These are phyloP conservation scores for Siphlonurus alternatus DNA, from an alignment of 2,888 invertebrate species.

Conservation along the genomic window DNA sequence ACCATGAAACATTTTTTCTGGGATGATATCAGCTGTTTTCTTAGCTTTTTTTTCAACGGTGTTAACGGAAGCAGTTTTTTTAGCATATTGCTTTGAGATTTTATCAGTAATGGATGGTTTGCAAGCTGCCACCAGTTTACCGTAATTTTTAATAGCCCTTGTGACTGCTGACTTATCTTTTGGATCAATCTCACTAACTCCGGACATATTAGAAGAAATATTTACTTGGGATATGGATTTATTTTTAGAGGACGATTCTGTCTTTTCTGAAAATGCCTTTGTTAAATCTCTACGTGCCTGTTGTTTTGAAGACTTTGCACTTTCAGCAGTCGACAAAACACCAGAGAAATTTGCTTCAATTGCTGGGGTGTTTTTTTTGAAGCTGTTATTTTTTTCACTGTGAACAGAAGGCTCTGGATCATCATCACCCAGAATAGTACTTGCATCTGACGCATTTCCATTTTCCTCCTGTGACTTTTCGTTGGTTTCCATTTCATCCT, in stretches of 20 bases:
- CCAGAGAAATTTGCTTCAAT: background rate
- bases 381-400: background rate
- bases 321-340: background rate
- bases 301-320: background rate
- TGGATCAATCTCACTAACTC: background rate
- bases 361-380: background rate
- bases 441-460: background rate
- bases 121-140: no score
- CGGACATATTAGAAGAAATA: background rate
- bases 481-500: no score
- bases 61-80: no score
- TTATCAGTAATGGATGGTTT: no score
- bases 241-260: no score
- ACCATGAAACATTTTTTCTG: constrained; percentile 18
- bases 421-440: background rate
- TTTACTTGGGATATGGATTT: background rate
- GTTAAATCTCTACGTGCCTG: no score
- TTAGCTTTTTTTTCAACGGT: no score
- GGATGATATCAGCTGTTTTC: no score
- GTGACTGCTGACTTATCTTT: background rate
- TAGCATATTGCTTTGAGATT: background rate
- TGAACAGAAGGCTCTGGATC: background rate
- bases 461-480: no score
- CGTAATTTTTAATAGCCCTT: background rate
- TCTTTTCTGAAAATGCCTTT: no score